Evolutionary conservation across 2,797 vertebrate species (phyloP).

Genomic region (Dromococcyx pavoninus): DNA sequence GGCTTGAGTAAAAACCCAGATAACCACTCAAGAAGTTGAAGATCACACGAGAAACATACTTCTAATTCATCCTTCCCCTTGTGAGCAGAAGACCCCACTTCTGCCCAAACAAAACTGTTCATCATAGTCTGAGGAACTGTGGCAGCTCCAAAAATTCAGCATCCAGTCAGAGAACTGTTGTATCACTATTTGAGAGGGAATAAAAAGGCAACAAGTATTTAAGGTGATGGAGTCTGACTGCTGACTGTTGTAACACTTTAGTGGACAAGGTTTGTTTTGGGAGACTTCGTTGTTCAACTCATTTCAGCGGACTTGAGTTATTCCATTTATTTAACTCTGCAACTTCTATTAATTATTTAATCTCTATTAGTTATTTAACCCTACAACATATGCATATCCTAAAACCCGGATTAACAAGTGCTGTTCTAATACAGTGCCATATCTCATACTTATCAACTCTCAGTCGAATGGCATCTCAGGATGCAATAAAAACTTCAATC

Average conservation of each 20-base stretch:
- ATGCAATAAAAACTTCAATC: not conserved
- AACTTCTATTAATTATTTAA: not conserved
- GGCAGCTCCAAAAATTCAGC: not conserved
- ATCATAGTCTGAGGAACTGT: fast-evolving
- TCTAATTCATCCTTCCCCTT: not conserved
- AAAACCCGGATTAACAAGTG: not conserved
- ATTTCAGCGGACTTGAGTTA: not conserved
- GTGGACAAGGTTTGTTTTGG: not conserved
- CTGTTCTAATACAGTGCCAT: fast-evolving
- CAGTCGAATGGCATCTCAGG: not conserved
- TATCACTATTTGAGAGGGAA: not conserved
- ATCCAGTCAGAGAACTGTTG: not conserved
- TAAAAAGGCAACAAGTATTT: too few species aligned
- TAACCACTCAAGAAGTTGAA: not conserved
- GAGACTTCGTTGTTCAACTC: not conserved
- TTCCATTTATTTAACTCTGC: too few species aligned
- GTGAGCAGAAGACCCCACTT: not conserved
- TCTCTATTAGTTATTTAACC: not conserved
- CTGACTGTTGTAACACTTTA: fast-evolving
- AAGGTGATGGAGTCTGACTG: not conserved
- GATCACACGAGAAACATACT: fast-evolving
- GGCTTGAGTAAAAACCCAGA: not conserved
- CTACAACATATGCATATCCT: fast-evolving
- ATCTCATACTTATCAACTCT: not conserved
- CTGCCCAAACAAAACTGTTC: not conserved